phyloP scores from a whole-genome alignment of 2,797 vertebrate species.

The Gadopsis marmoratus region DNA sequence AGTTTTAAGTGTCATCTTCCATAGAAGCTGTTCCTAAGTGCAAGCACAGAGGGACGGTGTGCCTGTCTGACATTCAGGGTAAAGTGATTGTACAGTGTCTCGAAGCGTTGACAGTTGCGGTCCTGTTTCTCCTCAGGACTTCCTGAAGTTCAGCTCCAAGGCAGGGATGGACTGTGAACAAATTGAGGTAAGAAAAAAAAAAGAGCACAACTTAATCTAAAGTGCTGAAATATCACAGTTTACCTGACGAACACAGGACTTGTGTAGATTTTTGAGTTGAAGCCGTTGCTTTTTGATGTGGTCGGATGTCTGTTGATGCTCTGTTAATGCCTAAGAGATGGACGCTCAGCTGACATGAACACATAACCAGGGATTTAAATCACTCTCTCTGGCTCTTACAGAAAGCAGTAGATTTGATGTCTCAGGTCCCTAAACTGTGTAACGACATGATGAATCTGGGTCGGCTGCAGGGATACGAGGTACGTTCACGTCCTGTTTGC shows the following conservation, averaged over 20 bases:
- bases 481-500: conserved; percentile 58
- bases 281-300: too few relatives aligned
- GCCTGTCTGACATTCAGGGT: not conserved
- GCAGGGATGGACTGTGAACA: conserved; percentile 95
- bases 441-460: conserved; percentile 99
- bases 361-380: not conserved
- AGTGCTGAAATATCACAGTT: not conserved
- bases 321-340: not conserved
- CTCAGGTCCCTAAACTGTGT: conserved; percentile 98
- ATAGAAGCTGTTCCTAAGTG: too few relatives aligned
- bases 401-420: conserved; percentile 98
- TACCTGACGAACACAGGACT: not conserved
- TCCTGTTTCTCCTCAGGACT: conserved; percentile 86
- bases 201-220: not conserved
- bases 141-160: conserved; percentile 94
- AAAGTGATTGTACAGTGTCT: not conserved
- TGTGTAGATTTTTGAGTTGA: not conserved
- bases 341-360: not conserved
- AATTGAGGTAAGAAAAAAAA: conserved; percentile 93
- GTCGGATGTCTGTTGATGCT: too few relatives aligned
- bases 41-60: not conserved
- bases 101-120: not conserved
- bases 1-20: too few relatives aligned
- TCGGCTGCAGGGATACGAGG: conserved; percentile 97
- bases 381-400: conserved; percentile 67